phyloP scores from a whole-genome alignment of 2,113 vertebrate genomes.

The Sciurus niger region DNA sequence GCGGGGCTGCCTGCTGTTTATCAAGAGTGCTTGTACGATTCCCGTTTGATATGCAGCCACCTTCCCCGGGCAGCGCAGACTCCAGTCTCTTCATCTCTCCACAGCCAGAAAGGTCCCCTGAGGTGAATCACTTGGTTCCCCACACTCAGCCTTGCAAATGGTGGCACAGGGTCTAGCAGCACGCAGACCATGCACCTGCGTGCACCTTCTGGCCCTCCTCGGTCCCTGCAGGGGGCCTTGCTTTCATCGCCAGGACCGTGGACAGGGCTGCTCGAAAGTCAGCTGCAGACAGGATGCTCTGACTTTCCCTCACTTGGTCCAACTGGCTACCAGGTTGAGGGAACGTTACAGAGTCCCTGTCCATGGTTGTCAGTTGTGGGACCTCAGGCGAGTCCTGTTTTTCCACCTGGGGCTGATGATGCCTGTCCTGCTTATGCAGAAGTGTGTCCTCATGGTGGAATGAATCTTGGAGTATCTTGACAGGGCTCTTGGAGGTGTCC shows the following conservation, averaged over 20 bases:
- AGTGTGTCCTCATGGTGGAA: not conserved
- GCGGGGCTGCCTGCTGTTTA: constrained; percentile 80
- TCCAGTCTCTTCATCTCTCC: not conserved
- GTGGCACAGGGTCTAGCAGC: not conserved
- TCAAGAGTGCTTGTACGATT: constrained; percentile 82
- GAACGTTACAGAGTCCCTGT: not conserved
- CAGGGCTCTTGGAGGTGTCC: not conserved
- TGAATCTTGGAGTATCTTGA: too few species aligned
- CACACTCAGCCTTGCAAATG: too few species aligned
- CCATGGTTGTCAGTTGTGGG: too few species aligned
- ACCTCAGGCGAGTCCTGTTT: not conserved
- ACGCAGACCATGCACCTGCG: not conserved
- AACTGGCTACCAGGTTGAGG: rapidly evolving
- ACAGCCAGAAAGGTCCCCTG: not conserved
- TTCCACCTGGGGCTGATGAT: not conserved
- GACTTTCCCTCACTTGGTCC: not conserved
- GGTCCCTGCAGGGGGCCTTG: not conserved
- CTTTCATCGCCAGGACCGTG: not conserved
- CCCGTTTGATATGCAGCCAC: constrained; percentile 76
- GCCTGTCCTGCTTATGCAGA: not conserved
- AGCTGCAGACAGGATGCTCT: not conserved
- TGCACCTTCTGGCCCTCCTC: not conserved
- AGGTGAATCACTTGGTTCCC: not conserved
- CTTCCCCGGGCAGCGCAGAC: not conserved
- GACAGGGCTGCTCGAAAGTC: not conserved